These are phyloP conservation scores for Tychaedon coryphoeus DNA, from an alignment of 2,113 vertebrate genomes.

Conservation along the genomic window DNA sequence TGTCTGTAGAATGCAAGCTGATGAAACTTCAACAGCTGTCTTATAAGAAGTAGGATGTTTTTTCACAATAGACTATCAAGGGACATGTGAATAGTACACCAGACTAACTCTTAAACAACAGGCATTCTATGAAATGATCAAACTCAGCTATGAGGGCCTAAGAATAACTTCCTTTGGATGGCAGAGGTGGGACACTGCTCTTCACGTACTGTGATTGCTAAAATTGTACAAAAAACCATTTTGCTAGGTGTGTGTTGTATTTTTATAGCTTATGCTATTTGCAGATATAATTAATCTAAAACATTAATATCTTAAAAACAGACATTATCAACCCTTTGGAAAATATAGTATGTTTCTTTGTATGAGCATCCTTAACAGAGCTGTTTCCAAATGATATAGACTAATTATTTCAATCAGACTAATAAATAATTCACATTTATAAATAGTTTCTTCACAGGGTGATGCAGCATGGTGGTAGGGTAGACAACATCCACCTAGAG, in stretches of 20 bases:
- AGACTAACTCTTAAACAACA: slow-evolving; percentile 30
- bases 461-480: not conserved
- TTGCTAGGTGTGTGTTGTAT: not conserved
- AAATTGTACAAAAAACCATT: not conserved
- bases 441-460: slow-evolving; percentile 9
- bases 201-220: not conserved
- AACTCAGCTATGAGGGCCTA: slow-evolving; percentile 14
- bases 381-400: not conserved
- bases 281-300: not conserved
- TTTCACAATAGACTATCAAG: slow-evolving; percentile 38
- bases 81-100: not conserved
- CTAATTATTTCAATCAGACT: slow-evolving; percentile 17
- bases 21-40: slow-evolving; percentile 61
- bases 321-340: not conserved
- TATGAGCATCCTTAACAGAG: not conserved
- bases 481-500: not conserved
- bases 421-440: slow-evolving; percentile 44
- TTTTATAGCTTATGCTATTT: not conserved
- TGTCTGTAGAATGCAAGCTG: slow-evolving; percentile 10
- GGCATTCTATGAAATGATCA: slow-evolving; percentile 39
- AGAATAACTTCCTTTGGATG: slow-evolving; percentile 41
- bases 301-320: not conserved
- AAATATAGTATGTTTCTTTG: not conserved
- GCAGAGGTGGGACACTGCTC: not conserved
- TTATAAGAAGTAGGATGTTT: not conserved